Evolutionary conservation across 2,113 vertebrate species (phyloP).

Genomic region (Proteles cristata): DNA sequence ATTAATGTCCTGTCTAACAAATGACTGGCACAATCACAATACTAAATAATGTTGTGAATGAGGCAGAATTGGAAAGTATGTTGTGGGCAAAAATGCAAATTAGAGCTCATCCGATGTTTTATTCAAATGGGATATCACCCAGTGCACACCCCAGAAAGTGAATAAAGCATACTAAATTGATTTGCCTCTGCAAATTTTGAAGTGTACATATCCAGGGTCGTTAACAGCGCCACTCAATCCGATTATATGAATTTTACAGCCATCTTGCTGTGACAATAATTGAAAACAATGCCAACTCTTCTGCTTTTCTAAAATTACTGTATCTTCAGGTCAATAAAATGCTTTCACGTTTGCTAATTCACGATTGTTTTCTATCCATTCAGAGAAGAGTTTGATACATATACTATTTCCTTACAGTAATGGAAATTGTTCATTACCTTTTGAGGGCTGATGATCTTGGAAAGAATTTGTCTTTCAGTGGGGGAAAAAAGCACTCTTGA

Average conservation of each 20-base stretch:
- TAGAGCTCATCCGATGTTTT: background rate
- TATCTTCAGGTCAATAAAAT: constrained; percentile 55
- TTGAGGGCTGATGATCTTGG: background rate
- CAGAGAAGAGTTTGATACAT: constrained; percentile 1
- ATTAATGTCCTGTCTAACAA: background rate
- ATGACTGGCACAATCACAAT: background rate
- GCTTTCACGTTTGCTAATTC: constrained; percentile 39
- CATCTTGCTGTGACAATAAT: constrained; percentile 68
- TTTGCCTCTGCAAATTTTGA: constrained; percentile 37
- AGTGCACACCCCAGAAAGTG: background rate
- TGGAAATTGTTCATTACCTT: constrained; percentile 26
- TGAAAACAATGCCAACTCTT: constrained; percentile 46
- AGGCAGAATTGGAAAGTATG: background rate
- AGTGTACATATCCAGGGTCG: background rate
- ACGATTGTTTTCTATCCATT: background rate
- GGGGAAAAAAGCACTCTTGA: background rate
- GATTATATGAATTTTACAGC: constrained; percentile 11
- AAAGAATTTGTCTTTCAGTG: constrained; percentile 1
- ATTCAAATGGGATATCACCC: background rate
- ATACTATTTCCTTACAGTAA: background rate
- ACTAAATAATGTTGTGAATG: background rate
- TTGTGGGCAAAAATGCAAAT: constrained; percentile 26
- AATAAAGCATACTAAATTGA: constrained; percentile 38
- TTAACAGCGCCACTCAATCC: background rate
- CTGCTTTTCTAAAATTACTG: constrained; percentile 40